Conservation (phyloP, 2,888 invertebrate genomes). For the Aplocera efformata region DNA sequence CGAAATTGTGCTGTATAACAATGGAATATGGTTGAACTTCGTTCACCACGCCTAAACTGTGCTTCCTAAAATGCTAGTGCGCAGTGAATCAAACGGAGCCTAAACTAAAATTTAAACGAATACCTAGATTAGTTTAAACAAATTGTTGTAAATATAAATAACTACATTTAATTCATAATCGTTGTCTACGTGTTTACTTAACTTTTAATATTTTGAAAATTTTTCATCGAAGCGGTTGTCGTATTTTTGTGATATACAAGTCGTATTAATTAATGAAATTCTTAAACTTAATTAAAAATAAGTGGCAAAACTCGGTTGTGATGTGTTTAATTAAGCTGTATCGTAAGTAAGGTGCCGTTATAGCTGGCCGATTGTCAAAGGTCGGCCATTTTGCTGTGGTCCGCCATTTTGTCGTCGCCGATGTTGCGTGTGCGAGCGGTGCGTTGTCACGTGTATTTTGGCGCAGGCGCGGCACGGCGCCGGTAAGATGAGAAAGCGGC, state of each 20-base stretch:
- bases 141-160: conserved; percentile 51
- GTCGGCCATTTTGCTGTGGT: conserved; percentile 21
- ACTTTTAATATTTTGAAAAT: conserved; percentile 56
- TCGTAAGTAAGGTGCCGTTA: conserved; percentile 55
- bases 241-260: conserved; percentile 76
- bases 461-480: conserved; percentile 77
- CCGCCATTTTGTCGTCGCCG: conserved; percentile 41
- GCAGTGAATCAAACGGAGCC: conserved; percentile 46
- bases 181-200: conserved; percentile 63
- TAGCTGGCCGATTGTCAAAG: conserved; percentile 13
- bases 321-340: conserved; percentile 74
- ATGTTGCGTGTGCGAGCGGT: conserved; percentile 53
- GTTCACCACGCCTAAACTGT: conserved; percentile 55
- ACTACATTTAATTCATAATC: conserved; percentile 41
- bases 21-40: conserved; percentile 78
- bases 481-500: conserved; percentile 78
- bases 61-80: conserved; percentile 64
- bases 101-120: conserved; percentile 31
- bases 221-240: conserved; percentile 80
- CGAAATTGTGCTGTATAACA: conserved; percentile 57
- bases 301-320: conserved; percentile 80
- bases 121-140: conserved; percentile 25
- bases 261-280: conserved; percentile 39
- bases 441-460: conserved; percentile 69
- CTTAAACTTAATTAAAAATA: conserved; percentile 45